Conservation (phyloP, 2,888 invertebrate species). For the Eueremaeus valkanovi region DNA sequence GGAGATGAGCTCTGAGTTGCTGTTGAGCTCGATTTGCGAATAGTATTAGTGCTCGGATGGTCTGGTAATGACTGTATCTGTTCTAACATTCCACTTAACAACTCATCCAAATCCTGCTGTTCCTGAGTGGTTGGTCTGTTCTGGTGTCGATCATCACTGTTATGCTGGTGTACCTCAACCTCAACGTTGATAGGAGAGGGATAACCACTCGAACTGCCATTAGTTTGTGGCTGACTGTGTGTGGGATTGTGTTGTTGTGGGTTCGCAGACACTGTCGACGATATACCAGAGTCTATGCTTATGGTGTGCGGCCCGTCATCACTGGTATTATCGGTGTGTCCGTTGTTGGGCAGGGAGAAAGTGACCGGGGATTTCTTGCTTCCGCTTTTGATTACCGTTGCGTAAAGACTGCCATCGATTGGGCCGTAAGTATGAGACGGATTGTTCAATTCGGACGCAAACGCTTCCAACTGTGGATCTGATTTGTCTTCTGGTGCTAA, state of each 20-base stretch:
- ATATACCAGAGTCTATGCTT: slow-evolving; percentile 26
- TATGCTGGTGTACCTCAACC: slow-evolving; percentile 49
- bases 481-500: slow-evolving; percentile 47
- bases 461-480: slow-evolving; percentile 40
- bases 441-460: not conserved
- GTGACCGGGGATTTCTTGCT: slow-evolving; percentile 23
- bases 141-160: slow-evolving; percentile 53
- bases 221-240: not conserved
- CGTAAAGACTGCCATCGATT: slow-evolving; percentile 84
- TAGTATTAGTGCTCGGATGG: slow-evolving; percentile 47
- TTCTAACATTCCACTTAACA: slow-evolving; percentile 77
- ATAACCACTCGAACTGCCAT: slow-evolving; percentile 22
- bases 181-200: slow-evolving; percentile 29
- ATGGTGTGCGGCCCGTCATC: slow-evolving; percentile 29
- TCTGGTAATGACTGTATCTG: slow-evolving; percentile 77
- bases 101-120: slow-evolving; percentile 64
- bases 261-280: not conserved
- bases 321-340: not conserved
- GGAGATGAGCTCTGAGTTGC: not conserved
- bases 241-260: not conserved
- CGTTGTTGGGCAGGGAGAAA: not conserved
- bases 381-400: slow-evolving; percentile 56
- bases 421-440: slow-evolving; percentile 70
- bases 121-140: slow-evolving; percentile 54
- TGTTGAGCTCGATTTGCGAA: slow-evolving; percentile 32